Conservation (phyloP, 2,888 invertebrate species). For the Augiades crinisus region DNA sequence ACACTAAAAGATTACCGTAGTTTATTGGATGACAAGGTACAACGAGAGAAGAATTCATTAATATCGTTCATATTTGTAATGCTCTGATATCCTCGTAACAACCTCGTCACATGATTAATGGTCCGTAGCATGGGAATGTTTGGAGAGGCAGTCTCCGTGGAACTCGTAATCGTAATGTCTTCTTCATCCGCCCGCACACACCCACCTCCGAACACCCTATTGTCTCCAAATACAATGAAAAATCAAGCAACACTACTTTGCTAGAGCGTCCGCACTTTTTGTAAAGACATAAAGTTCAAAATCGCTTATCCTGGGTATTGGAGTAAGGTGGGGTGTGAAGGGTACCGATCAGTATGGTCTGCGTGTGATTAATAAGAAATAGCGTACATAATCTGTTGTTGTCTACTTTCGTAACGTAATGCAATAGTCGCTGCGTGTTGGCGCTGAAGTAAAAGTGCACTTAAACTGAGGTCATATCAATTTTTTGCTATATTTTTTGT, state of each 20-base stretch:
- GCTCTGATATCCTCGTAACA: constrained; percentile 2
- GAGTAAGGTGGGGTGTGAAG: neutral
- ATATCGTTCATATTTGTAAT: neutral
- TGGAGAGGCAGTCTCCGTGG: neutral
- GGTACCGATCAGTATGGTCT: constrained; percentile 5
- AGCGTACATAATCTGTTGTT: constrained; percentile 35
- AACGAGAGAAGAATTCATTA: neutral
- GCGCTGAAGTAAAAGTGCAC: neutral
- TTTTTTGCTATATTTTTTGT: too few species aligned
- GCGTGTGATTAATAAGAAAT: constrained; percentile 26
- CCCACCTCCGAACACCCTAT: constrained; percentile 35
- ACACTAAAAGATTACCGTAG: too few species aligned
- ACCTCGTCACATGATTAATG: constrained; percentile 5
- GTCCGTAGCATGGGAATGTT: constrained; percentile 10
- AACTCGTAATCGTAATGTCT: constrained; percentile 30
- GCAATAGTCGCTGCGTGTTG: constrained; percentile 4
- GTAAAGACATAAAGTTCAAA: constrained; percentile 22
- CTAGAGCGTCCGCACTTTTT: constrained; percentile 8
- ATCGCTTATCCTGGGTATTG: neutral
- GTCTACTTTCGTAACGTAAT: constrained; percentile 34
- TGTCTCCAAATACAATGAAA: constrained; percentile 43
- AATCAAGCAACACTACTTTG: constrained; percentile 15
- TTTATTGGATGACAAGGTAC: neutral
- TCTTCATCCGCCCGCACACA: constrained; percentile 36
- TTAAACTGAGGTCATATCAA: neutral